These are phyloP conservation scores for Barbus barbus DNA, from an alignment of 2,113 vertebrate genomes.

Conservation along the genomic window DNA sequence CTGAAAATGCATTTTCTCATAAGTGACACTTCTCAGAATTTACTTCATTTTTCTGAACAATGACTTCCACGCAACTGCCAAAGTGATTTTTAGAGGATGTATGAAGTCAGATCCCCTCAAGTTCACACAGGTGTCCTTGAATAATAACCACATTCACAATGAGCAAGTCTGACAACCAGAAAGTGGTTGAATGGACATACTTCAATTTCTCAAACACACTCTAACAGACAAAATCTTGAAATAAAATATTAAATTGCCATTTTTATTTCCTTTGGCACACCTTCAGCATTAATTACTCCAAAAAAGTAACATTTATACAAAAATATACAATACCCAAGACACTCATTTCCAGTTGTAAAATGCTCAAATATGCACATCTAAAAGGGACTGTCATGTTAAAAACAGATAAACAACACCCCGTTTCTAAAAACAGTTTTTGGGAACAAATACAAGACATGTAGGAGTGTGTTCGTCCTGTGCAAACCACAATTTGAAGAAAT, in stretches of 20 bases:
- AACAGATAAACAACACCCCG: not conserved
- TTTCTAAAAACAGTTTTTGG: not conserved
- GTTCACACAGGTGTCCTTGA: no score
- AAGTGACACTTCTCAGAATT: no score
- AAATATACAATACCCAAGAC: not conserved
- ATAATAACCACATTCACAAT: not conserved
- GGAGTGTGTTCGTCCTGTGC: not conserved
- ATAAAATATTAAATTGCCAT: not conserved
- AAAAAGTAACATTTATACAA: slow-evolving; percentile 15
- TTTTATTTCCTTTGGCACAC: slow-evolving; percentile 14
- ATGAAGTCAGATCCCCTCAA: not conserved
- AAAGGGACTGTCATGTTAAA: not conserved
- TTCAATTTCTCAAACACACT: not conserved
- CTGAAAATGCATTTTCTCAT: no score
- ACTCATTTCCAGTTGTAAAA: not conserved
- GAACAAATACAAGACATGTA: not conserved
- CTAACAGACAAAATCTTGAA: not conserved
- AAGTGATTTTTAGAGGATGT: no score
- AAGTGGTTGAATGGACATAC: not conserved
- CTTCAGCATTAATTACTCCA: not conserved
- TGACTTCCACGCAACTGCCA: no score
- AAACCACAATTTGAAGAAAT: not conserved
- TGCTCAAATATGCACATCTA: not conserved
- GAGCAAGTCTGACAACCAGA: not conserved
- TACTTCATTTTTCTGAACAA: no score